phyloP scores from a whole-genome alignment of 2,797 vertebrate species.

The Columba guinea region DNA sequence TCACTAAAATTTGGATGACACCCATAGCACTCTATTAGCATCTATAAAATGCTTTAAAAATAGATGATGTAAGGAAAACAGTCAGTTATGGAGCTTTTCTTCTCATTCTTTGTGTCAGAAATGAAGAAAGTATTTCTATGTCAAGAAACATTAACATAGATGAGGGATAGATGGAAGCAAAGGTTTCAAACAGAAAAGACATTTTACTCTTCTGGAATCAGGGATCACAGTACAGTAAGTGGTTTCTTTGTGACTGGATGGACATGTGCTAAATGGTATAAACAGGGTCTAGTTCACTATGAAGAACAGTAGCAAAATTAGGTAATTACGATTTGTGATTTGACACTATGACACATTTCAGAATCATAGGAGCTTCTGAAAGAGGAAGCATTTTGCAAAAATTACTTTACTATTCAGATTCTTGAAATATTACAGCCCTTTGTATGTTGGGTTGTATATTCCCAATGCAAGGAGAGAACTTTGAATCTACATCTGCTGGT shows the following conservation, averaged over 20 bases:
- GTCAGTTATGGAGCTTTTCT: background rate
- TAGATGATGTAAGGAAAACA: constrained; percentile 19
- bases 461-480: background rate
- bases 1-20: constrained; percentile 41
- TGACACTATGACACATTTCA: background rate
- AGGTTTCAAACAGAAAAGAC: background rate
- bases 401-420: background rate
- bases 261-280: background rate
- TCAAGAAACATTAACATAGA: background rate
- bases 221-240: background rate
- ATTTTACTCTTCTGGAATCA: background rate
- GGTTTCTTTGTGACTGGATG: background rate
- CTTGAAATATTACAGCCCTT: background rate
- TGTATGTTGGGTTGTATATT: background rate
- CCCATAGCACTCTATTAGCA: constrained; percentile 23
- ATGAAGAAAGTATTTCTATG: background rate
- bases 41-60: constrained; percentile 56
- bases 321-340: background rate
- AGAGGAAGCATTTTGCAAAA: background rate
- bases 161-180: background rate
- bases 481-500: background rate
- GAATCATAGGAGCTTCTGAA: background rate
- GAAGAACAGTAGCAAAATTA: background rate
- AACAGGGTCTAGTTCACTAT: background rate
- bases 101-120: background rate